Evolutionary conservation across 2,888 invertebrate genomes (phyloP), one percentile per base, ranked within the genome.

Genomic region (Leptura quadrifasciata): DNA sequence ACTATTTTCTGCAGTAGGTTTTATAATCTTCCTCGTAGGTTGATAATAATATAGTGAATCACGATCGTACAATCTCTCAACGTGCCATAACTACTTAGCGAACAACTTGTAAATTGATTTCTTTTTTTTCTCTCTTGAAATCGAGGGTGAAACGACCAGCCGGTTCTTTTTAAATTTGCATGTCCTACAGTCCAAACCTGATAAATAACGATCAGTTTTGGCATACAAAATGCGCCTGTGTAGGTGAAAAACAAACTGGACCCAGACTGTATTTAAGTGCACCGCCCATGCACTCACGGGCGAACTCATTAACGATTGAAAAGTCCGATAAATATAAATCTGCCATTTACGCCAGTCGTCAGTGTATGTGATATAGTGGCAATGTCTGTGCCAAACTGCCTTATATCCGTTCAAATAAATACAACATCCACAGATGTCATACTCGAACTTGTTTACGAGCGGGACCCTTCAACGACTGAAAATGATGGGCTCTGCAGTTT

Each of bases 311-410:
- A 47, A 64, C 63, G 60, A 74, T 74, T 60, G 67, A 68, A 58
- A 72, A 24, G 47, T 27, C 67, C 58, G 74, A 74, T 74, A 67
- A 74, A 74, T 67, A 74, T 74, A 74, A 74, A 74, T 74, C 65
- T 68, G 52, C 64, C 35, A 24, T 61, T 61, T 71, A 57, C 39
- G n/a, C 47, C 61, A 24, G 55, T 71, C 65, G 57, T 35, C 72
- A 64, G 65, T 21, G 39, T 39, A 3, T 65, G 57, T 61, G 63
- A 71, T 71, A 54, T 71, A 71, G 61, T 27, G 27, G 70, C 58
- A 5, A 47, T 54, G 55, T 67, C 63, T 67, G 67, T 24, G 20
- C 27, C 17, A 18, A 55, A 54, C 67, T 27, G 27, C 55, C 54
- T 67, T 27, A 31, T 27, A 55, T 54, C 27, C 31, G 67, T 54